Percentiles rank a stretch among this genome's conserved stretches.
phyloP scores from a whole-genome alignment of 2,113 vertebrate species.

The Indicator indicator region DNA sequence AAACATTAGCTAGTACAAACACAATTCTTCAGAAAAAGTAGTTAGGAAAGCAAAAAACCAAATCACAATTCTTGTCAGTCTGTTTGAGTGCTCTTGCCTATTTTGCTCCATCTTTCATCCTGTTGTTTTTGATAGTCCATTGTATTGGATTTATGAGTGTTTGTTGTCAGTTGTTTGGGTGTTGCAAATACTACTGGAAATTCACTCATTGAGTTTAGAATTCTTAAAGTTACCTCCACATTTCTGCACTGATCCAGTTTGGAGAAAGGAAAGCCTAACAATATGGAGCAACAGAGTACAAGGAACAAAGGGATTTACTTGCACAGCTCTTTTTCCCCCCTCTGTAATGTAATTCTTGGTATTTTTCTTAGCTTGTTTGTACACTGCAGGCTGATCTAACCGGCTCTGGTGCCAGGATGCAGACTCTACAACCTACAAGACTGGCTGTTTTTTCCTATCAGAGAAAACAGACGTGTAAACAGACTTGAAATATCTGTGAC shows the following conservation, averaged over 20 bases:
- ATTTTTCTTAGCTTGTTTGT: neutral
- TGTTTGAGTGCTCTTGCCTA: neutral
- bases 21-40: neutral
- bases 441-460: neutral
- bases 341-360: neutral
- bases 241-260: neutral
- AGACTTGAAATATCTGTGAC: neutral
- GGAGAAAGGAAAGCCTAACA: neutral
- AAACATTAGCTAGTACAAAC: neutral
- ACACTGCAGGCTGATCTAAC: neutral
- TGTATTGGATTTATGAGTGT: neutral
- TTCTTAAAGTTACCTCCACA: neutral
- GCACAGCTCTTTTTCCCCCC: neutral
- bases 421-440: neutral
- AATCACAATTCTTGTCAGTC: neutral
- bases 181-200: neutral
- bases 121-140: neutral
- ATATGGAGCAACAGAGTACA: neutral
- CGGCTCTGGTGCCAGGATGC: neutral
- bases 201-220: neutral
- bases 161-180: neutral
- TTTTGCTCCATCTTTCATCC: neutral
- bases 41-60: neutral
- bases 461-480: neutral
- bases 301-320: neutral